Conservation (phyloP, 2,797 vertebrate species). For the Urosaurus nigricauda region DNA sequence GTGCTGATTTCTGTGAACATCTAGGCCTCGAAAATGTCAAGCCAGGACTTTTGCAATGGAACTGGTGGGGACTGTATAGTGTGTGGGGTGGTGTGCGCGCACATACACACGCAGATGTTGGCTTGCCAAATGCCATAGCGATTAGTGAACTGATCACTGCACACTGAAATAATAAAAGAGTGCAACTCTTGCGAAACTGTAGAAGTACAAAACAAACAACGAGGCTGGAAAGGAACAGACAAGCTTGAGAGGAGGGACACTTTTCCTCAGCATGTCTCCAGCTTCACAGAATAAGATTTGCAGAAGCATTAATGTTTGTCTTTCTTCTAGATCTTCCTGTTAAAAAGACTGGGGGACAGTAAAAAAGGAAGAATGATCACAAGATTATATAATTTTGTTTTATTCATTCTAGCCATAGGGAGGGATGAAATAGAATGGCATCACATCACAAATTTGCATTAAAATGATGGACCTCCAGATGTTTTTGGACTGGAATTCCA, state of each 20-base stretch:
- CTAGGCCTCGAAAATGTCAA: constrained; percentile 65
- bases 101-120: constrained; percentile 34
- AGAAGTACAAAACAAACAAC: constrained; percentile 30
- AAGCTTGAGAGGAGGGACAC: constrained; percentile 21
- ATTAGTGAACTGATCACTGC: constrained; percentile 62
- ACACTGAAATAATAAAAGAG: constrained; percentile 36
- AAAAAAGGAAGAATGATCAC: background rate
- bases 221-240: constrained; percentile 34
- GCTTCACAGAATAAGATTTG: background rate
- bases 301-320: background rate
- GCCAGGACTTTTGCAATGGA: constrained; percentile 52
- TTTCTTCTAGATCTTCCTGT: background rate
- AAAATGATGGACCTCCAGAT: background rate
- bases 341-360: background rate
- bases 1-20: constrained; percentile 63
- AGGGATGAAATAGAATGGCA: background rate
- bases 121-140: constrained; percentile 31
- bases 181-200: background rate
- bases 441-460: background rate
- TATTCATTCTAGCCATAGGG: background rate
- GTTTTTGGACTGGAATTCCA: background rate
- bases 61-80: constrained; percentile 54
- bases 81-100: background rate
- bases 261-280: background rate
- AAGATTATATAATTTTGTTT: background rate